Conservation (phyloP, 2,797 vertebrate species). For the Scolopax bukidnonensis region DNA sequence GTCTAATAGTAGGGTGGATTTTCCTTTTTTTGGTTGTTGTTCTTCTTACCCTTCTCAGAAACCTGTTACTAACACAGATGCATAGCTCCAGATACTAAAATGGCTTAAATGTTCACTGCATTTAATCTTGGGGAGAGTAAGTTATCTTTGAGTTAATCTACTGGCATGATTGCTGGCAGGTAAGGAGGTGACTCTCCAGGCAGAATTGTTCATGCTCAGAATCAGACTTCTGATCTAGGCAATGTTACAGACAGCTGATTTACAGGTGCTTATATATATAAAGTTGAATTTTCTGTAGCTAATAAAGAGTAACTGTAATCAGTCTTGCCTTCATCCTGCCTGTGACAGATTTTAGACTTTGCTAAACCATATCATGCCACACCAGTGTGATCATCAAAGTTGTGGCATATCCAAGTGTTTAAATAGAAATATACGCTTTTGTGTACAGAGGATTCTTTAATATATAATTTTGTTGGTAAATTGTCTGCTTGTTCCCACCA, state of each 20-base stretch:
- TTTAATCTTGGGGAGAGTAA: background rate
- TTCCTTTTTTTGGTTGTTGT: background rate
- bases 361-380: background rate
- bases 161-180: background rate
- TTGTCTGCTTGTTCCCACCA: background rate
- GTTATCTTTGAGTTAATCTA: background rate
- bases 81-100: background rate
- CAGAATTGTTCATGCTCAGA: background rate
- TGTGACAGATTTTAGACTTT: background rate
- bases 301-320: background rate
- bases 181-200: background rate
- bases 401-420: background rate
- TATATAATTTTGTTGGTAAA: background rate
- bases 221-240: background rate
- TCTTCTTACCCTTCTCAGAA: background rate
- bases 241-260: background rate
- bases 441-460: background rate
- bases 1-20: background rate
- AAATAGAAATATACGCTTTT: background rate
- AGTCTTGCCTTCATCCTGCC: background rate
- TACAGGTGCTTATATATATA: background rate
- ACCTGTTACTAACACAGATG: background rate
- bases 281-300: background rate
- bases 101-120: background rate
- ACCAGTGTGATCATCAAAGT: background rate